A percentile compares a stretch with the other conserved stretches of the same genome.
phyloP scores from a whole-genome alignment of 2,797 vertebrate genomes.

The Avahi laniger region DNA sequence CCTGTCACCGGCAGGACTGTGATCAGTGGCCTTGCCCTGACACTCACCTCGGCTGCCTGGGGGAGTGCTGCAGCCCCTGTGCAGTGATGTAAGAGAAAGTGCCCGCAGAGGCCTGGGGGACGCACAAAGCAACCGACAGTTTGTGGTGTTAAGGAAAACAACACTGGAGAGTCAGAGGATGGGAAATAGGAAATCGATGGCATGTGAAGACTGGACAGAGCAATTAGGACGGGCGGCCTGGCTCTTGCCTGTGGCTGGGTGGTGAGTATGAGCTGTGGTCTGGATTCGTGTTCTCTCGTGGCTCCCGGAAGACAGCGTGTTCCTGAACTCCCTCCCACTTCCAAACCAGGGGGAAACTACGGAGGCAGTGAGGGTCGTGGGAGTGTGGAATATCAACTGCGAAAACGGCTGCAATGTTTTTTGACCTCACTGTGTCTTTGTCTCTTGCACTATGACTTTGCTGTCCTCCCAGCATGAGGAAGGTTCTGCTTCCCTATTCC shows the following conservation, averaged over 20 bases:
- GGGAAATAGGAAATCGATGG: slow-evolving; percentile 66
- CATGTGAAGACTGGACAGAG: slow-evolving; percentile 34
- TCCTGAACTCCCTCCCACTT: not conserved
- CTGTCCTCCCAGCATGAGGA: not conserved
- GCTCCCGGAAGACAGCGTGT: not conserved
- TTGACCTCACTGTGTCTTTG: not conserved
- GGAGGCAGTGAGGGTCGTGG: not conserved
- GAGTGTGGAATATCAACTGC: not conserved
- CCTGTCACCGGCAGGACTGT: not conserved
- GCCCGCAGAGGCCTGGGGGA: not conserved
- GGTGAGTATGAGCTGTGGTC: not conserved
- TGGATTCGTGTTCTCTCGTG: not conserved
- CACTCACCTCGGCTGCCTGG: not conserved
- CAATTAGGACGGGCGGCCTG: slow-evolving; percentile 12
- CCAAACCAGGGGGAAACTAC: not conserved
- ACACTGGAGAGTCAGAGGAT: not conserved
- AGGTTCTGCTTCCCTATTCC: not conserved
- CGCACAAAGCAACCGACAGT: not conserved
- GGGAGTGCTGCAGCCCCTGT: not conserved
- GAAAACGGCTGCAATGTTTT: not conserved
- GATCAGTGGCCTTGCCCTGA: slow-evolving; percentile 2
- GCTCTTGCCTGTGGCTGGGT: not conserved
- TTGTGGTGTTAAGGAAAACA: slow-evolving; percentile 19
- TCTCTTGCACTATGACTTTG: not conserved
- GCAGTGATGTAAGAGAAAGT: not conserved